Conservation (phyloP, 1,140 invertebrate species). For the Pectinophora gossypiella region DNA sequence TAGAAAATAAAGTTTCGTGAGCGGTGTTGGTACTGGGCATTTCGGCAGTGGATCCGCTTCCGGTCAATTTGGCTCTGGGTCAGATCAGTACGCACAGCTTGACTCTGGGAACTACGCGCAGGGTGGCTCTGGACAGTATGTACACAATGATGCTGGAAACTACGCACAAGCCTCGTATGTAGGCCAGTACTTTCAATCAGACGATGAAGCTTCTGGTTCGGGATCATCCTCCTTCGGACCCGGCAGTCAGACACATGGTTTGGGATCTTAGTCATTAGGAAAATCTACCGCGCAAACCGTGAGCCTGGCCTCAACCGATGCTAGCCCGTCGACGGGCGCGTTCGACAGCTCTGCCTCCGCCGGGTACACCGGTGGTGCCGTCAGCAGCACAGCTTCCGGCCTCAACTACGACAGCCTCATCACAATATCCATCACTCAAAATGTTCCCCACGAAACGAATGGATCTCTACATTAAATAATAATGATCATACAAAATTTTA, state of each 20-base stretch:
- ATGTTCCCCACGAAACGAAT: conserved; percentile 58
- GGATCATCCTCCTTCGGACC: no score
- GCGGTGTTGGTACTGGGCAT: not conserved
- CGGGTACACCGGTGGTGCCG: not conserved
- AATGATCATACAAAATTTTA: no score
- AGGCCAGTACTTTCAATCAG: not conserved
- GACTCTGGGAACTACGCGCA: not conserved
- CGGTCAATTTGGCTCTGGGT: not conserved
- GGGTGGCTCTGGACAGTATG: not conserved
- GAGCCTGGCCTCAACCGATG: not conserved
- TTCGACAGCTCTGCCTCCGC: not conserved
- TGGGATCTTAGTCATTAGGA: not conserved
- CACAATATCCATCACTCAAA: conserved; percentile 53
- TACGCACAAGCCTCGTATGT: not conserved
- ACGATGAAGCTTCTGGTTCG: no score
- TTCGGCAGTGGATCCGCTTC: not conserved
- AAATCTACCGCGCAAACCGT: not conserved
- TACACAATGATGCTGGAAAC: no score
- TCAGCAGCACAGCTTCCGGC: not conserved
- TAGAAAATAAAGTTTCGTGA: conserved; percentile 23
- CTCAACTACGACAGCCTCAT: conserved; percentile 20
- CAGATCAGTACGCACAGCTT: not conserved
- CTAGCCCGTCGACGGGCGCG: not conserved
- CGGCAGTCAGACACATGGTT: not conserved
- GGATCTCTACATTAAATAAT: conserved; percentile 34